Base-by-base conservation (phyloP, 2,113 vertebrate genomes). In the Marmota monax region DNA sequence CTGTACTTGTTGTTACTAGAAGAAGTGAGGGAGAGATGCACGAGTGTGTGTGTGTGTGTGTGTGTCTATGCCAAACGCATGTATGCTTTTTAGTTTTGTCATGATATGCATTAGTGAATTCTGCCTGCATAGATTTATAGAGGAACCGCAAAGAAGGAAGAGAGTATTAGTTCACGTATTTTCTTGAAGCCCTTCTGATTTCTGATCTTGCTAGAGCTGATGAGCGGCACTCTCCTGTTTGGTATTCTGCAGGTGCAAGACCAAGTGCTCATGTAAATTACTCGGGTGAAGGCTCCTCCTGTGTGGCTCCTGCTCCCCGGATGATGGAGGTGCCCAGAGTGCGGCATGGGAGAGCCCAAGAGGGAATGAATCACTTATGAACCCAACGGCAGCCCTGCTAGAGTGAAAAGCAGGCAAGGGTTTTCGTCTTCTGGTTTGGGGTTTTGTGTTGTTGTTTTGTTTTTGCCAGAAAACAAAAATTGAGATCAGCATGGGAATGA, bases 391-490 rank as follows among this genome's bases (percentile, higher is more conserved):
- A 76, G 74, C 7, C 14, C 70, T 56, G 77, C 65, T 88, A 82
- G 42, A 45, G 39, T 0, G 32, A 61, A 70, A 86, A 84, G 78
- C 69, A 56, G 58, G 48, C 25, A 61, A 0, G 20, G 56, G 11
- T 8, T 77, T 89, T 48, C 65, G 5, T 22, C 8, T 58, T 58
- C 14, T 4, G 51, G 51, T 53, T 53, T 53, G 4, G 13, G 51
- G 51, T 53, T 23, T 58, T 22, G 20, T 22, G 20, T 58, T 58
- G 56, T 58, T 58, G 56, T 58, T 58, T 63, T 11, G 61, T 63
- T 63, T 63, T 23, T 80, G 69, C 69, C 65, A 82, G 74, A 63
- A 92, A 88, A 32, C 45, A 63, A 42, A 96, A 80, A 29, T 73
- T 0, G 8, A 76, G 67, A 84, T 56, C 25, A 37, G 88, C 1